A percentile compares a stretch with the other conserved stretches of the same genome.
phyloP scores from a whole-genome alignment of 2,113 vertebrate genomes.

The Gobius niger region DNA sequence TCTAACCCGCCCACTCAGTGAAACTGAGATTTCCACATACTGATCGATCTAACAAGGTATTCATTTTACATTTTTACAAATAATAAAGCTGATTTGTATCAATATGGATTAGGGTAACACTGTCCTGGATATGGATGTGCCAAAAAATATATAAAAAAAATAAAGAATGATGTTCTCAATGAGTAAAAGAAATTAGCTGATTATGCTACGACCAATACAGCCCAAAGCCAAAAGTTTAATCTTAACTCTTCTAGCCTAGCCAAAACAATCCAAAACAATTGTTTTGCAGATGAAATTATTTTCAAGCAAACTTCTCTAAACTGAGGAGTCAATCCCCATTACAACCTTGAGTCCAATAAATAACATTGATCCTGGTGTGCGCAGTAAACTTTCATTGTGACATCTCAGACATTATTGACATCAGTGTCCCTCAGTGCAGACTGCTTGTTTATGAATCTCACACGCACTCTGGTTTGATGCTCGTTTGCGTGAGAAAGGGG shows the following conservation, averaged over 20 bases:
- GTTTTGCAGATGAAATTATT: not conserved
- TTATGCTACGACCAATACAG: too few species aligned
- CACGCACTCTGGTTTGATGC: constrained; percentile 51
- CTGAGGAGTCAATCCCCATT: not conserved
- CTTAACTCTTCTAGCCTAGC: too few species aligned
- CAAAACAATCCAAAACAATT: too few species aligned
- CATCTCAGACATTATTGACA: not conserved
- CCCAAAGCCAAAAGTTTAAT: too few species aligned
- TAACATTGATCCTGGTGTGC: not conserved
- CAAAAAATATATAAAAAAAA: too few species aligned
- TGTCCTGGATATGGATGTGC: too few species aligned
- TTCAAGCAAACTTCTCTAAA: not conserved
- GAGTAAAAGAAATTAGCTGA: too few species aligned
- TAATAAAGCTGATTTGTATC: too few species aligned
- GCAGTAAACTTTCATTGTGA: not conserved
- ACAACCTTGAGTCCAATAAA: not conserved
- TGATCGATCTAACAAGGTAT: constrained; percentile 8
- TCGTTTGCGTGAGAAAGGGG: constrained; percentile 62
- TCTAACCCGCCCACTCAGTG: constrained; percentile 21
- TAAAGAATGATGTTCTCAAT: too few species aligned
- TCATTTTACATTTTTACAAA: not conserved
- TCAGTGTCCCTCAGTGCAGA: constrained; percentile 43
- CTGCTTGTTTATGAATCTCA: constrained; percentile 64
- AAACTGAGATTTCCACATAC: constrained; percentile 44
- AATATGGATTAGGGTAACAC: too few species aligned